Evolutionary conservation across 2,888 invertebrate species (phyloP).

Genomic region (Himalopsyche kuldschensis): DNA sequence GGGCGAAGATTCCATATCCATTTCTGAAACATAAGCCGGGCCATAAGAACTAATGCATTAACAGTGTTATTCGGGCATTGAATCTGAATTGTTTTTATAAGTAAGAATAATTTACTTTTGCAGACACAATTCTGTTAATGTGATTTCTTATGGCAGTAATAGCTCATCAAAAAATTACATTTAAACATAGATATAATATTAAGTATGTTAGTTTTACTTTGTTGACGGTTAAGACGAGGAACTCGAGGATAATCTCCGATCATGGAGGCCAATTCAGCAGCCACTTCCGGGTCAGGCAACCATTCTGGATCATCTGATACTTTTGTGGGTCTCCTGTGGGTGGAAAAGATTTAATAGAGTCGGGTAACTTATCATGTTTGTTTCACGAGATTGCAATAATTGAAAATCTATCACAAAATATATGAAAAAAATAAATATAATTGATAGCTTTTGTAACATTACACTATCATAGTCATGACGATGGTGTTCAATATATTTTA

Average conservation of each 20-base stretch:
- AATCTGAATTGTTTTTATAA: too few species aligned
- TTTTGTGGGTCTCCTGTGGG: conserved; percentile 48
- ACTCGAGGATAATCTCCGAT: conserved; percentile 48
- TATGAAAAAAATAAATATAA: background rate
- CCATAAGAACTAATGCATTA: too few species aligned
- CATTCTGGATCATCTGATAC: conserved; percentile 59
- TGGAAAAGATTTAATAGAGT: background rate
- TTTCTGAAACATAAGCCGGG: conserved; percentile 24
- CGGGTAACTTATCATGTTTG: background rate
- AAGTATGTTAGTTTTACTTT: conserved; percentile 14
- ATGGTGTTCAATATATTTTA: too few species aligned
- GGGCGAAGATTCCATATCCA: conserved; percentile 31
- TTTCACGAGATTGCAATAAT: too few species aligned
- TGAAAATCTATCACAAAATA: background rate
- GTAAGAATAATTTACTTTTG: too few species aligned
- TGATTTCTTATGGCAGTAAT: too few species aligned
- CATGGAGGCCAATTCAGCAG: conserved; percentile 72
- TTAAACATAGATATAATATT: too few species aligned
- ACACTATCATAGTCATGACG: background rate
- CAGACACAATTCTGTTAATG: too few species aligned
- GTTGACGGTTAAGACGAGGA: conserved; percentile 30
- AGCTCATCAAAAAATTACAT: too few species aligned
- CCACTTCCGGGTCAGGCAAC: conserved; percentile 67
- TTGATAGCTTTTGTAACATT: too few species aligned
- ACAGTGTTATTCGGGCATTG: too few species aligned